Evolutionary conservation across 2,113 vertebrate species (phyloP), one percentile per base, ranked within the genome.

Genomic region (Eclectus roratus): DNA sequence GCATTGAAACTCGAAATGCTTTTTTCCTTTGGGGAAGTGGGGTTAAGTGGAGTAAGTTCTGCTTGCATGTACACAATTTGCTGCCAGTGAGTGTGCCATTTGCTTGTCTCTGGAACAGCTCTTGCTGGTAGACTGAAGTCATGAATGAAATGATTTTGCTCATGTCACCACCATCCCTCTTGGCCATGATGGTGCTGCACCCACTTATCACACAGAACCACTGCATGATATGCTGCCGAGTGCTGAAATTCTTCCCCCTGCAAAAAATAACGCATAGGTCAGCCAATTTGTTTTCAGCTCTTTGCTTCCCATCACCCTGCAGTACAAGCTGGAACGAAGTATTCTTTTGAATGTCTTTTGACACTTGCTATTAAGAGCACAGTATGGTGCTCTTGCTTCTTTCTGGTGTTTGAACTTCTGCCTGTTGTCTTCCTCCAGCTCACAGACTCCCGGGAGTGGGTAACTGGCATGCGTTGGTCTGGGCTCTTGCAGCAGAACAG

Each of bases 401-500:
- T 65, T 25, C 27, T 53, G 25, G 21, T 63, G 21, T 65, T 47
- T 77, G 52, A 71, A 60, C 21, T 53, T 13, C 41, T 44, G 24
- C 35, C 5, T 46, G 8, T 80, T 28, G 24, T 78, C 55, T 56
- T 84, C 13, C 19, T 70, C 37, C 1, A 3, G 11, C n/a, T 29
- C 37, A 5, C 16, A 28, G 56, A 29, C 5, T 19, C 17, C 23
- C 63, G 31, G 49, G 37, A 52, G 18, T 2, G 5, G 29, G 23
- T 52, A 73, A 5, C 13, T 35, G 71, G 35, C 47, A 31, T 0
- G 0, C 0, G 1, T 12, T 46, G 33, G n/a, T 55, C 5, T 15
- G 31, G 23, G 33, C n/a, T 56, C 23, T 60, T 52, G 17, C 29
- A 47, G 21, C 52, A 71, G 41, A 68, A 23, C 29, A 76, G 35